Evolutionary conservation across 2,113 vertebrate species (phyloP).

Genomic region (Glaucomys volans): DNA sequence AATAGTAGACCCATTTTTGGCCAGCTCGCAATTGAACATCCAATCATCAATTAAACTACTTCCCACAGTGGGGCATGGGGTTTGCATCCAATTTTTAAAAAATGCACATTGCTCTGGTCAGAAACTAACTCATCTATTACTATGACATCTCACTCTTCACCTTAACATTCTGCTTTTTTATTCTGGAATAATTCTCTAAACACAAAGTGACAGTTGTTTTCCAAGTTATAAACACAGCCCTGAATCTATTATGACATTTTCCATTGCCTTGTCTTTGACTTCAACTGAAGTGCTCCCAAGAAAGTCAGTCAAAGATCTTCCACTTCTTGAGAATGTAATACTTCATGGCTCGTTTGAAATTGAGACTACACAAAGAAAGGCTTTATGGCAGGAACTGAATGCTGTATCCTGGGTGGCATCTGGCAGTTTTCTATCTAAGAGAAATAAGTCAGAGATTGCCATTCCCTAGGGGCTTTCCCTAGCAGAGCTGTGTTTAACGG

Average conservation of each 20-base stretch:
- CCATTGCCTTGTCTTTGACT: slow-evolving; percentile 70
- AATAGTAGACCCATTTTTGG: slow-evolving; percentile 44
- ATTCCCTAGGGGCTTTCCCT: slow-evolving; percentile 65
- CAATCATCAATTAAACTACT: slow-evolving; percentile 57
- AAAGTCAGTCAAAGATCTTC: slow-evolving; percentile 64
- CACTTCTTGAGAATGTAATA: slow-evolving; percentile 70
- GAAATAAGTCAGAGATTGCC: slow-evolving; percentile 55
- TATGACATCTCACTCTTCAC: slow-evolving; percentile 71
- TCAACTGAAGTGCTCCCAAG: slow-evolving; percentile 26
- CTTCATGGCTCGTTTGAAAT: slow-evolving; percentile 80
- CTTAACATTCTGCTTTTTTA: slow-evolving; percentile 67
- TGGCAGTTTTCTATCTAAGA: slow-evolving; percentile 73
- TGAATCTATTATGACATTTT: slow-evolving; percentile 64
- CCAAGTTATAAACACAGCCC: slow-evolving; percentile 68
- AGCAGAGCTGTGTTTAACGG: slow-evolving; percentile 63
- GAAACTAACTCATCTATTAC: slow-evolving; percentile 51
- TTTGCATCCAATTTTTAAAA: neutral
- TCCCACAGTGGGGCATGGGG: rapidly evolving
- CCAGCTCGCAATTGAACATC: slow-evolving; percentile 45
- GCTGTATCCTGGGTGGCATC: slow-evolving; percentile 71
- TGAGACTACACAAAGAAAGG: slow-evolving; percentile 69
- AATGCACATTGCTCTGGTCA: slow-evolving; percentile 64
- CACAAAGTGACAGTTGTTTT: slow-evolving; percentile 78
- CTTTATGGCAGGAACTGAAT: slow-evolving; percentile 75
- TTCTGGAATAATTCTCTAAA: slow-evolving; percentile 72